These are phyloP conservation scores for Asteroscopus sphinx DNA, from an alignment of 2,888 invertebrate species.

Conservation along the genomic window DNA sequence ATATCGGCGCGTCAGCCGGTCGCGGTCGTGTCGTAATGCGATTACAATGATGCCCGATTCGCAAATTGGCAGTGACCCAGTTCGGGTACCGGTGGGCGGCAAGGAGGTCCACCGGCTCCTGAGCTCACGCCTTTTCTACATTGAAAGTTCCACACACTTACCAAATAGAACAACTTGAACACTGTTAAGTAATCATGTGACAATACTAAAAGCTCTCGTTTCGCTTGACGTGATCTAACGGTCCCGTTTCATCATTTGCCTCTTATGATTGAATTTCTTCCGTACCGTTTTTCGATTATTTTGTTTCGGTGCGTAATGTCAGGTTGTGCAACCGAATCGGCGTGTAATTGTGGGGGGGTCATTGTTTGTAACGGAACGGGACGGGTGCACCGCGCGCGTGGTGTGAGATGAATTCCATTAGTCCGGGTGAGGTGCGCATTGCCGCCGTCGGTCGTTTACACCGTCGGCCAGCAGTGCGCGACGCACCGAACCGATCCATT, in stretches of 20 bases:
- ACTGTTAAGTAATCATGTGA: constrained; percentile 62
- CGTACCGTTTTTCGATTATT: constrained; percentile 70
- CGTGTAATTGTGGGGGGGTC: constrained; percentile 76
- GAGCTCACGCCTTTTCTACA: constrained; percentile 68
- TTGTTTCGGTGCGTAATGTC: constrained; percentile 66
- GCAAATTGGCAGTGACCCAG: constrained; percentile 81
- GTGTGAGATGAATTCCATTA: constrained; percentile 85
- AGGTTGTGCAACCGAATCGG: constrained; percentile 75
- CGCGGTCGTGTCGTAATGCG: constrained; percentile 69
- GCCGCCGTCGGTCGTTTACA: constrained; percentile 71
- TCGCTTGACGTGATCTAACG: constrained; percentile 58
- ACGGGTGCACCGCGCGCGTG: constrained; percentile 66
- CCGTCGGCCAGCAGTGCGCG: constrained; percentile 56
- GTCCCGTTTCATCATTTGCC: constrained; percentile 60
- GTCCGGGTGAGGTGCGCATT: constrained; percentile 64
- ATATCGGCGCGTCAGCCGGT: constrained; percentile 61
- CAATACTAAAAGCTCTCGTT: constrained; percentile 60
- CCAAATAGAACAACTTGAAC: constrained; percentile 43
- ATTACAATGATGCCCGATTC: constrained; percentile 75
- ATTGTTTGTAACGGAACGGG: constrained; percentile 82
- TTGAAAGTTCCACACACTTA: constrained; percentile 51
- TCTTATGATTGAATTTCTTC: constrained; percentile 57
- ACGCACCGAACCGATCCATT: constrained; percentile 49
- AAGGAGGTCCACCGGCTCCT: constrained; percentile 61
- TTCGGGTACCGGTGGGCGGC: constrained; percentile 67